These are phyloP conservation scores for Drosophila prosaltans DNA, from an alignment of 1,140 invertebrate species.

Conservation along the genomic window DNA sequence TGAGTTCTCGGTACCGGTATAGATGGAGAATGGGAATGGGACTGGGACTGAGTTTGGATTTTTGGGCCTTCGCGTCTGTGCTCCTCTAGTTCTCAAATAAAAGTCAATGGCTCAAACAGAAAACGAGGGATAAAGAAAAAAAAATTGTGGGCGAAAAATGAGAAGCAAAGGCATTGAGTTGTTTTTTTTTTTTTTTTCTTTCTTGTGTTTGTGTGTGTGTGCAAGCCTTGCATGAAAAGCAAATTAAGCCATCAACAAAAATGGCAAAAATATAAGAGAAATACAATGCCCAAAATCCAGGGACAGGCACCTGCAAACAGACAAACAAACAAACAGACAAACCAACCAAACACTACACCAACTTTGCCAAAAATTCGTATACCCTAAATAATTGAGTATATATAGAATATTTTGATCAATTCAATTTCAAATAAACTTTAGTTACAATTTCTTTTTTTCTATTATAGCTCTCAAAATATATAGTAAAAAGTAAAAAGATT, in stretches of 20 bases:
- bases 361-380: neutral
- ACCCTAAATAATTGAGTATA: neutral
- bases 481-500: too few relatives aligned
- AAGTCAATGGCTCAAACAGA: constrained; percentile 66
- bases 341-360: neutral
- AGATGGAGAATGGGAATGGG: constrained; percentile 25
- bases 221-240: constrained; percentile 59
- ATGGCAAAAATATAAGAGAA: constrained; percentile 51
- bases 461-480: too few relatives aligned
- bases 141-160: constrained; percentile 23
- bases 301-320: constrained; percentile 12
- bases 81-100: constrained; percentile 53
- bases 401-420: constrained; percentile 4
- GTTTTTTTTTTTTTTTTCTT: too few relatives aligned
- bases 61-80: neutral
- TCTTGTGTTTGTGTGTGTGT: constrained; percentile 13
- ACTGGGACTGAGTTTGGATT: constrained; percentile 13
- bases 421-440: too few relatives aligned
- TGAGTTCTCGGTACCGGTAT: constrained; percentile 6
- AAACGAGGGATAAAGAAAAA: constrained; percentile 44
- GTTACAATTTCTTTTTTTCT: too few relatives aligned
- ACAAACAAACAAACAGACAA: constrained; percentile 12
- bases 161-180: constrained; percentile 26
- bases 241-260: constrained; percentile 70
- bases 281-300: constrained; percentile 25